phyloP scores from a whole-genome alignment of 2,113 vertebrate species.

The Ariopsis seemanni region DNA sequence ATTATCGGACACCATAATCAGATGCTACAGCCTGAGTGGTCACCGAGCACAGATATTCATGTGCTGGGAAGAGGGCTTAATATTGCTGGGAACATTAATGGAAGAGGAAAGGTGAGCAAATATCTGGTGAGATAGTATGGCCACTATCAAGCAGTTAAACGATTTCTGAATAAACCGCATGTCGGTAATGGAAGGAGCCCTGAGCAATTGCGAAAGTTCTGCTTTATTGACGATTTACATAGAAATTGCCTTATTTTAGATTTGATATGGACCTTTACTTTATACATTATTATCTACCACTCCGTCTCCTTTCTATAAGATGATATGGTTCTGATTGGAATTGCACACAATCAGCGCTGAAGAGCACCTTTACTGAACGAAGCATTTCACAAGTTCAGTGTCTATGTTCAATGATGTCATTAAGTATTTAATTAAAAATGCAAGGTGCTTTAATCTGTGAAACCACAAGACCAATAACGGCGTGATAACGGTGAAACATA shows the following conservation, averaged over 20 bases:
- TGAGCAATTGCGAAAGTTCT: conserved; percentile 95
- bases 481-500: conserved; percentile 33
- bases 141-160: conserved; percentile 97
- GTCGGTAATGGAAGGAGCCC: conserved; percentile 92
- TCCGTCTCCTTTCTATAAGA: conserved; percentile 88
- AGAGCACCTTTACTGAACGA: conserved; percentile 33
- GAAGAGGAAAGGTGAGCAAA: conserved; percentile 92
- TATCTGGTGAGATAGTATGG: conserved; percentile 91
- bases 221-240: conserved; percentile 99
- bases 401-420: conserved; percentile 30
- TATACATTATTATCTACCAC: conserved; percentile 78
- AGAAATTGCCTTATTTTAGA: conserved; percentile 99
- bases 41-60: conserved; percentile 92
- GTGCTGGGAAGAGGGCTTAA: conserved; percentile 90
- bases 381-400: conserved; percentile 17
- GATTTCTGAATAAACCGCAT: conserved; percentile 88
- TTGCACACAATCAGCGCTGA: conserved; percentile 62
- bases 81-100: conserved; percentile 86
- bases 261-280: conserved; percentile 83
- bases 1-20: conserved; percentile 95
- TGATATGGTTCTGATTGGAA: conserved; percentile 85
- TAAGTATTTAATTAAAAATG: conserved; percentile 51
- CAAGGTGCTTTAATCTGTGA: conserved; percentile 43
- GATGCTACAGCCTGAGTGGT: conserved; percentile 79
- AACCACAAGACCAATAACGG: conserved; percentile 20